Evolutionary conservation across 2,888 invertebrate species (phyloP), one percentile per base, ranked within the genome.

Genomic region (Caenorhabditis sp.): DNA sequence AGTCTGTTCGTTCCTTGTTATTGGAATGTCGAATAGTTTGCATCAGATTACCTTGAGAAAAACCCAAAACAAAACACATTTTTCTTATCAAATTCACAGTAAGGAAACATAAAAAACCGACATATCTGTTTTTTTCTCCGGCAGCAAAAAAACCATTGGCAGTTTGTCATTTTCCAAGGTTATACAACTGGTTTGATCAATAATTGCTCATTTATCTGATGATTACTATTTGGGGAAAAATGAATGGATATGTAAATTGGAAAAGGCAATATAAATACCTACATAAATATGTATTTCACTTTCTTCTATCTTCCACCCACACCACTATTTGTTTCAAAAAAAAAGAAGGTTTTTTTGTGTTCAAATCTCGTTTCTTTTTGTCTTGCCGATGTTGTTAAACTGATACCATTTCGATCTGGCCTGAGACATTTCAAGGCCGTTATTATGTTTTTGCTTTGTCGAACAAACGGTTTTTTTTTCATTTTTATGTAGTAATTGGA

Each of bases 391-490:
- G 43, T 14, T 12, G 43, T 43, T 14, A 43, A 43, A 43, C 43
- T 43, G 43, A 43, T 43, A 43, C 43, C 43, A 43, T 17, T 43
- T 43, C 43, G 17, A 43, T 43, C 43, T 3, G 43, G 17, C 43
- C 43, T 43, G 43, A 43, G 43, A 43, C 43, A 43, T 43, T 43
- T 43, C 43, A 43, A 43, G 43, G 43, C 43, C 43, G 43, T 17
- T 43, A 43, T 43, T 43, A 43, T 43, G 43, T 43, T 43, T 43
- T 43, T 43, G 43, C 43, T 43, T 43, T 43, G 43, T 43, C 43
- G 43, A 43, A 43, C 43, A 43, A 43, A 43, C 43, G 43, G 7
- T 43, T 43, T 43, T 43, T 43, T 43, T 43, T 43, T 43, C 17
- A 10, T 43, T 43, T 17, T 43, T 43, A 3, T 43, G 12, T 10